Conservation (phyloP, 2,113 vertebrate genomes). For the Pteronura brasiliensis region DNA sequence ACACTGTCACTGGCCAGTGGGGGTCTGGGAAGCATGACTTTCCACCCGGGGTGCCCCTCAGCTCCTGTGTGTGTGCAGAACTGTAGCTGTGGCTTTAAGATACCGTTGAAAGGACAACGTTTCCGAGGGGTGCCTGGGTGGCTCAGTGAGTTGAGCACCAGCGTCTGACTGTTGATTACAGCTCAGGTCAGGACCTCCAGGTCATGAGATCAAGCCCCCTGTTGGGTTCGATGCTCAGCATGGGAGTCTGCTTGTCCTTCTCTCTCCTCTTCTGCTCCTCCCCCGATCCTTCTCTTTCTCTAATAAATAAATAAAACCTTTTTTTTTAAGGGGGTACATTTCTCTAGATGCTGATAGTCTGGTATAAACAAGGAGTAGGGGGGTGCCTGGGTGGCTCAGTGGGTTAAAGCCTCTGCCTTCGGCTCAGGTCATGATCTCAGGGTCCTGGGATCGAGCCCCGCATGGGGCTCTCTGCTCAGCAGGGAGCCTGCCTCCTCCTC, state of each 20-base stretch:
- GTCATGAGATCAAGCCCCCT: background rate
- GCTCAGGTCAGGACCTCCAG: background rate
- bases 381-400: too few species aligned
- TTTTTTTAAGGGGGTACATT: background rate
- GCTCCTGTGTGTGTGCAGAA: accelerated
- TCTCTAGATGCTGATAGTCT: background rate
- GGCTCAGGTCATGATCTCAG: too few species aligned
- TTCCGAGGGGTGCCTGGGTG: background rate
- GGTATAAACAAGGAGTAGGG: background rate
- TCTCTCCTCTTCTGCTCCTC: background rate
- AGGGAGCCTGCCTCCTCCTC: too few species aligned
- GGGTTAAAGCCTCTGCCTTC: too few species aligned
- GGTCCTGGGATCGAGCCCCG: too few species aligned
- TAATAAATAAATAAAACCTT: background rate
- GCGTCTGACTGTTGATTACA: background rate
- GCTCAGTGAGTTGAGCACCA: background rate
- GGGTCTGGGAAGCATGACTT: accelerated
- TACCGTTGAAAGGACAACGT: background rate
- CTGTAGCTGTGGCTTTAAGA: background rate
- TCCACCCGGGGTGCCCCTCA: background rate
- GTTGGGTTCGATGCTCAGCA: background rate
- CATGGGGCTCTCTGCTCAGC: too few species aligned
- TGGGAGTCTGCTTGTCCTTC: background rate
- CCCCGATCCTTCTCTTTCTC: background rate
- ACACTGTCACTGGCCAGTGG: too few species aligned